Percentiles rank a stretch among this genome's conserved stretches.
These are phyloP conservation scores for Hirtodrosophila confusa DNA, from an alignment of 2,888 invertebrate genomes.

Conservation along the genomic window DNA sequence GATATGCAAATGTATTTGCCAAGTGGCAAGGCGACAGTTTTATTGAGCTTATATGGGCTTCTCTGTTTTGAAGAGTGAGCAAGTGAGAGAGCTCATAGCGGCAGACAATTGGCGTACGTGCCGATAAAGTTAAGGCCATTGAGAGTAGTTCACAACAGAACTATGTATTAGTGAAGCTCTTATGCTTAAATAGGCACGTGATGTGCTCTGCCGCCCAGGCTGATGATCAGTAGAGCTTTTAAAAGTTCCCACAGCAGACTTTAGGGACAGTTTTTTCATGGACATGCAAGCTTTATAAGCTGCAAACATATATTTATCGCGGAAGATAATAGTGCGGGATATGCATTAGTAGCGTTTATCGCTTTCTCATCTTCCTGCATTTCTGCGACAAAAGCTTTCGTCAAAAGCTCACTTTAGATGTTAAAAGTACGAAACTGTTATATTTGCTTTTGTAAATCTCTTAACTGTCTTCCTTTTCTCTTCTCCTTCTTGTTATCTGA, in stretches of 20 bases:
- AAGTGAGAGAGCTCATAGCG: slow-evolving; percentile 11
- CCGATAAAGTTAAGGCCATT: slow-evolving; percentile 40
- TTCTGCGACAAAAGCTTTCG: no score
- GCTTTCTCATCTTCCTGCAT: no score
- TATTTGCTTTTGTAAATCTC: no score
- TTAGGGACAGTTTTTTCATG: no score
- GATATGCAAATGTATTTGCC: slow-evolving; percentile 70
- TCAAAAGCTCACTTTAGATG: no score
- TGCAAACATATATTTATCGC: no score
- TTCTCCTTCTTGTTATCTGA: no score
- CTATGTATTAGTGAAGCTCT: slow-evolving; percentile 17
- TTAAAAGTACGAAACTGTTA: no score
- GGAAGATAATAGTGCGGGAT: no score
- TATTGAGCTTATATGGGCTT: slow-evolving; percentile 72
- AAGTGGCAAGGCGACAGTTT: slow-evolving; percentile 77
- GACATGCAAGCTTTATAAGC: no score
- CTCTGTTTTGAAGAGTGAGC: slow-evolving; percentile 15
- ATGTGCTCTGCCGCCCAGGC: slow-evolving; percentile 11
- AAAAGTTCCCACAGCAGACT: neutral
- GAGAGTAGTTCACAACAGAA: slow-evolving; percentile 20
- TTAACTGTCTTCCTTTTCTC: no score
- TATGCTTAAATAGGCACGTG: slow-evolving; percentile 23
- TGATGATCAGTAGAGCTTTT: slow-evolving; percentile 15
- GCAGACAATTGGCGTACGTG: slow-evolving; percentile 52
- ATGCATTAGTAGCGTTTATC: no score